These are phyloP conservation scores for Scomber colias DNA, from an alignment of 2,113 vertebrate species.

Conservation along the genomic window DNA sequence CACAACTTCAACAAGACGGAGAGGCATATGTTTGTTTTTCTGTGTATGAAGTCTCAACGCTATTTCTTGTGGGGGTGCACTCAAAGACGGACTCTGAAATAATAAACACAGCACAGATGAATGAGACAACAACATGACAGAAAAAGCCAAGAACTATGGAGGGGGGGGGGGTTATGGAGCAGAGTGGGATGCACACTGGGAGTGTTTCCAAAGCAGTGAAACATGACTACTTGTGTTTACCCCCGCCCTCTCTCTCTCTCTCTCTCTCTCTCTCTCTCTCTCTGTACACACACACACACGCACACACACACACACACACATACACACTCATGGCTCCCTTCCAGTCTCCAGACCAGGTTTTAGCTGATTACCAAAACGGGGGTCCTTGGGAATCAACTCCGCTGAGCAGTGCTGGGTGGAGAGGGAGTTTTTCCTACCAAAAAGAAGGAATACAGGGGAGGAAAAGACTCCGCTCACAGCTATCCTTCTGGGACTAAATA, in stretches of 20 bases:
- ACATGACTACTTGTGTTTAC: slow-evolving; percentile 58
- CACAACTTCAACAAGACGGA: neutral
- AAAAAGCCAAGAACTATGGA: neutral
- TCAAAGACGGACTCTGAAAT: neutral
- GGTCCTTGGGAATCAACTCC: slow-evolving; percentile 69
- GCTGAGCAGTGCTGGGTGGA: slow-evolving; percentile 45
- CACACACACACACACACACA: slow-evolving; percentile 29
- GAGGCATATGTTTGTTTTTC: neutral
- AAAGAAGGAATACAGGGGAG: slow-evolving; percentile 43
- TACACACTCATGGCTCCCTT: slow-evolving; percentile 67
- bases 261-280: neutral
- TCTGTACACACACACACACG: neutral
- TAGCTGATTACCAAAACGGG: slow-evolving; percentile 71
- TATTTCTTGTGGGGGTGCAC: neutral
- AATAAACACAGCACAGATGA: slow-evolving; percentile 27
- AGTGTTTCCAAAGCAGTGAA: slow-evolving; percentile 48
- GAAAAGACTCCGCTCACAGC: slow-evolving; percentile 23
- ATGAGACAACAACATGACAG: slow-evolving; percentile 27
- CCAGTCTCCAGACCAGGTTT: slow-evolving; percentile 82
- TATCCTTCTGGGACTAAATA: slow-evolving; percentile 11
- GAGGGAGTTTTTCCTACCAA: slow-evolving; percentile 37
- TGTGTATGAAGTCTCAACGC: slow-evolving; percentile 3
- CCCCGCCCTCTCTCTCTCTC: slow-evolving; percentile 1
- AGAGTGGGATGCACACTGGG: slow-evolving; percentile 42
- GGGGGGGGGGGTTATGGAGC: neutral